Conservation (phyloP, 2,797 vertebrate species). For the Alfaro cultratus region DNA sequence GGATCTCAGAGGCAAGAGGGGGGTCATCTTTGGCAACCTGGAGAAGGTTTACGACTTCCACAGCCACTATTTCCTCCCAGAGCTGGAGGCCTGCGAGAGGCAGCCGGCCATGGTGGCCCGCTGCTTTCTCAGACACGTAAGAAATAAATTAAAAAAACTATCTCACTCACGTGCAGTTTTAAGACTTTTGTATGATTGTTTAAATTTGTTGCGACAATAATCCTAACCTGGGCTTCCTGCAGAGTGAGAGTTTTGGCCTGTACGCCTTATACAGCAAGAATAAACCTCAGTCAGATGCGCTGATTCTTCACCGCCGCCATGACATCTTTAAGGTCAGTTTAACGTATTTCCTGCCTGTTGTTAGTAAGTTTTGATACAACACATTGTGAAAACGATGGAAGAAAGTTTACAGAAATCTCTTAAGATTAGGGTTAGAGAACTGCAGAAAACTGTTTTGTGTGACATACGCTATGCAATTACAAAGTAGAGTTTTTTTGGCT, state of each 20-base stretch:
- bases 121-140: conserved; percentile 85
- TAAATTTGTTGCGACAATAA: background rate
- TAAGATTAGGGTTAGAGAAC: background rate
- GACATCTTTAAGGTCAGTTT: conserved; percentile 83
- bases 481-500: background rate
- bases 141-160: conserved; percentile 8
- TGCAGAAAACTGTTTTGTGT: background rate
- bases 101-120: conserved; percentile 77
- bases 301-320: conserved; percentile 80
- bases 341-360: background rate
- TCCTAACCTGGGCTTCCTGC: conserved; percentile 12
- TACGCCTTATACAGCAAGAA: conserved; percentile 88
- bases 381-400: background rate
- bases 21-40: conserved; percentile 84
- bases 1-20: conserved; percentile 83
- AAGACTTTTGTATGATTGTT: background rate
- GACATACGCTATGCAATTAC: background rate
- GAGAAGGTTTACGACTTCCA: conserved; percentile 86
- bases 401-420: background rate
- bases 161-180: background rate
- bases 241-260: conserved; percentile 84
- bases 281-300: conserved; percentile 84
- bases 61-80: conserved; percentile 81
- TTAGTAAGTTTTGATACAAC: background rate
- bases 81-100: conserved; percentile 80